Conservation (phyloP, 2,888 invertebrate genomes). For the Augiades crinisus region DNA sequence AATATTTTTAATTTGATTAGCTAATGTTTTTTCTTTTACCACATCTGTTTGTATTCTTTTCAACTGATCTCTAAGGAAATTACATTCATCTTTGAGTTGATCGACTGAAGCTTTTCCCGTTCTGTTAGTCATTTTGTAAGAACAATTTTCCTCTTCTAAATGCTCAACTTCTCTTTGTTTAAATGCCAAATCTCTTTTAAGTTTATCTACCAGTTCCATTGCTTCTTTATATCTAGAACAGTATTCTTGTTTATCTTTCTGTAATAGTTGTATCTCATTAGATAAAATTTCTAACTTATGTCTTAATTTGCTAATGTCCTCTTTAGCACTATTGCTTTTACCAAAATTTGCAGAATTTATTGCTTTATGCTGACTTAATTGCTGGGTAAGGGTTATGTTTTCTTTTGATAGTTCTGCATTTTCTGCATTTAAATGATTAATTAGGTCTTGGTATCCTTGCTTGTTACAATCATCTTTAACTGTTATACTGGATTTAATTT, state of each 20-base stretch:
- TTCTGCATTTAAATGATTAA: conserved; percentile 67
- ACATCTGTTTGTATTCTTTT: conserved; percentile 71
- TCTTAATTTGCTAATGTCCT: conserved; percentile 54
- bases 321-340: conserved; percentile 47
- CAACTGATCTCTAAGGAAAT: conserved; percentile 67
- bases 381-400: conserved; percentile 64
- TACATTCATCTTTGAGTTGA: conserved; percentile 68
- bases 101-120: conserved; percentile 69
- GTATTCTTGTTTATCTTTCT: conserved; percentile 70
- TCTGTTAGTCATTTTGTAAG: conserved; percentile 68
- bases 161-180: conserved; percentile 69
- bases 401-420: conserved; percentile 70
- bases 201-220: conserved; percentile 58
- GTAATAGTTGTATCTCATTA: conserved; percentile 54
- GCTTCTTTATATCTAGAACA: conserved; percentile 61
- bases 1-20: conserved; percentile 83
- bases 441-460: conserved; percentile 66
- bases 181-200: conserved; percentile 63
- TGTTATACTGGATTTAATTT: conserved; percentile 48
- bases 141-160: conserved; percentile 69
- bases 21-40: conserved; percentile 71
- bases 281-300: conserved; percentile 54
- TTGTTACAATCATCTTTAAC: conserved; percentile 49
- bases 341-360: conserved; percentile 46
- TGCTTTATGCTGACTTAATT: conserved; percentile 60